Evolutionary conservation across 2,113 vertebrate species (phyloP).

Genomic region (Ifrita kowaldi): DNA sequence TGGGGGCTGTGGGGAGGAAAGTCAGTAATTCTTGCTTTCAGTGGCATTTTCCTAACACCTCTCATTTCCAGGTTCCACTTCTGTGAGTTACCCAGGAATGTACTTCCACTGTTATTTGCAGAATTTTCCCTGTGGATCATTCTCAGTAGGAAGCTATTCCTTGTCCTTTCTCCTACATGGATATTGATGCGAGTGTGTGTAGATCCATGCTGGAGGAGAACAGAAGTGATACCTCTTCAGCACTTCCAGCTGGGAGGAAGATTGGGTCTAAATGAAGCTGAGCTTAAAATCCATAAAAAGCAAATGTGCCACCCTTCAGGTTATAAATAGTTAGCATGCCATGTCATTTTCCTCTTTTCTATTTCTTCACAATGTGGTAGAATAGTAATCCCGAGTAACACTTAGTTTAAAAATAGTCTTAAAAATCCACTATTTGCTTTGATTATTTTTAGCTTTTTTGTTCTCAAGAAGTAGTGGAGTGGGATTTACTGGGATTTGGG

Average conservation of each 20-base stretch:
- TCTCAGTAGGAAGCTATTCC: neutral
- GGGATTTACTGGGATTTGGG: neutral
- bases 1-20: rapidly evolving
- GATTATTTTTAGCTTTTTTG: neutral
- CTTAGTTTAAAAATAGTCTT: neutral
- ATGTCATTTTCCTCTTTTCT: neutral
- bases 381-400: slow-evolving; percentile 6
- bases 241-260: slow-evolving; percentile 8
- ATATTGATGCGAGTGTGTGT: neutral
- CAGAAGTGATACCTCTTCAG: neutral
- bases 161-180: neutral
- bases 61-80: neutral
- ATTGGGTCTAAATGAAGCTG: slow-evolving; percentile 4
- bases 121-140: neutral
- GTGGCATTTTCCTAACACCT: neutral
- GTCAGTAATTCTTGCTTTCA: neutral
- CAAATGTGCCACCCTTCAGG: neutral
- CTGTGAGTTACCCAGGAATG: neutral
- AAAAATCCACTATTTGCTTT: neutral
- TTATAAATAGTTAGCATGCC: neutral
- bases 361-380: neutral
- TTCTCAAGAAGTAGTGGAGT: neutral
- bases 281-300: slow-evolving; percentile 20
- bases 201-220: neutral
- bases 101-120: neutral